These are phyloP conservation scores for Girardia tigrina DNA, from an alignment of 2,888 invertebrate species.

Conservation along the genomic window DNA sequence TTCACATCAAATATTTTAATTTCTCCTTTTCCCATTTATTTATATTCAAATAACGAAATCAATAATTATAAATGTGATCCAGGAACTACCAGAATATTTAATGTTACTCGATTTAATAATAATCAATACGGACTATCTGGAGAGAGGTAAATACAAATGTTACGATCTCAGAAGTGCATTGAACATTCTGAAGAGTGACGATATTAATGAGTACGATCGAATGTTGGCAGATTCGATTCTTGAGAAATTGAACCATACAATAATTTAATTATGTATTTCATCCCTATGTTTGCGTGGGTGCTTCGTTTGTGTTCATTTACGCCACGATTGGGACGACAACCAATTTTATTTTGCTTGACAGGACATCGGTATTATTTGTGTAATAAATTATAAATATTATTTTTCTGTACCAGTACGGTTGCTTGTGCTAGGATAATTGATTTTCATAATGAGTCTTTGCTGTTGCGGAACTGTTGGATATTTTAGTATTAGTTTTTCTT, in stretches of 20 bases:
- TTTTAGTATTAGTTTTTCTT: too few relatives aligned
- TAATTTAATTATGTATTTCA: background rate
- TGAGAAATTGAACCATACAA: background rate
- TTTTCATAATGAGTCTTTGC: too few relatives aligned
- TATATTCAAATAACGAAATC: too few relatives aligned
- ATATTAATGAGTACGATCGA: background rate
- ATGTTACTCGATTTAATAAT: conserved; percentile 29
- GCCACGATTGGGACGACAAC: background rate
- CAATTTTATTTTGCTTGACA: background rate
- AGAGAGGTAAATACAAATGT: conserved; percentile 27
- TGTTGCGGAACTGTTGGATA: too few relatives aligned
- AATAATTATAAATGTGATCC: background rate
- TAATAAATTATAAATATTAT: background rate
- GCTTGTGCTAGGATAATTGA: too few relatives aligned
- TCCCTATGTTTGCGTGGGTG: background rate
- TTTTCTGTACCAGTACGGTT: too few relatives aligned
- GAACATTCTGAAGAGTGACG: background rate
- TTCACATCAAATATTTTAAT: too few relatives aligned
- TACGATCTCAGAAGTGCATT: conserved; percentile 24
- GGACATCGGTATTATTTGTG: background rate
- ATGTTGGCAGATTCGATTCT: background rate
- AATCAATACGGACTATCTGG: conserved; percentile 24
- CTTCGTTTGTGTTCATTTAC: background rate
- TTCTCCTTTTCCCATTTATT: too few relatives aligned
- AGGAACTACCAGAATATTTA: conserved; percentile 33